Evolutionary conservation across 2,888 invertebrate species (phyloP).

Genomic region (Drosophila paramelanica): DNA sequence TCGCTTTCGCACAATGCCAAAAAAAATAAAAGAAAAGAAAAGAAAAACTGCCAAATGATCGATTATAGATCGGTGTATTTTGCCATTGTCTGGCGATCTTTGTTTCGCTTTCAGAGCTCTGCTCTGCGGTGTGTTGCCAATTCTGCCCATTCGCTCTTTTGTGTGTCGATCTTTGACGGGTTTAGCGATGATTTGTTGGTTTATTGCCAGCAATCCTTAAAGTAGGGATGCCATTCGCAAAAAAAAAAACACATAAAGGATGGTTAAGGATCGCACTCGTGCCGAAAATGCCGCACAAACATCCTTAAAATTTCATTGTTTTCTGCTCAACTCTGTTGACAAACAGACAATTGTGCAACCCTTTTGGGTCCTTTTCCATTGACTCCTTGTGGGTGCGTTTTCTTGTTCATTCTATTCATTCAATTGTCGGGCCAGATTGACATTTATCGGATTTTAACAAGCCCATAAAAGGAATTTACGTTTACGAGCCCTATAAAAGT

Average conservation of each 20-base stretch:
- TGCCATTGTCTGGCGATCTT: slow-evolving; percentile 39
- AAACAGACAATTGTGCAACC: slow-evolving; percentile 49
- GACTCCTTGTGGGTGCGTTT: slow-evolving; percentile 66
- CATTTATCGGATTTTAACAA: slow-evolving; percentile 55
- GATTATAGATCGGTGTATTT: slow-evolving; percentile 58
- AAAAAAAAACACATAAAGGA: slow-evolving; percentile 14
- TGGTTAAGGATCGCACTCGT: slow-evolving; percentile 39
- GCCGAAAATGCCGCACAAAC: slow-evolving; percentile 56
- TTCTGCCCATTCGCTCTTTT: slow-evolving; percentile 46
- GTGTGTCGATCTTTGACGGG: slow-evolving; percentile 47
- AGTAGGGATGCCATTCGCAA: slow-evolving; percentile 33
- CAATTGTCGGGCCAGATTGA: slow-evolving; percentile 26
- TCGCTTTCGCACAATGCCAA: slow-evolving; percentile 45
- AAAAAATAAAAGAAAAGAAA: slow-evolving; percentile 37
- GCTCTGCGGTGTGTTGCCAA: slow-evolving; percentile 76
- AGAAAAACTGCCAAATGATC: slow-evolving; percentile 74
- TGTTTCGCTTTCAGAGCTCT: slow-evolving; percentile 25
- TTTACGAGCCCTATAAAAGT: slow-evolving; percentile 56
- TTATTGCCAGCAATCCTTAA: slow-evolving; percentile 63
- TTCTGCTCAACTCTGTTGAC: slow-evolving; percentile 28
- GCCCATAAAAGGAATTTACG: slow-evolving; percentile 39
- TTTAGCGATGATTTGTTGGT: slow-evolving; percentile 76
- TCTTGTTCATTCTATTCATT: slow-evolving; percentile 13
- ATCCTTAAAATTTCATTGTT: slow-evolving; percentile 42
- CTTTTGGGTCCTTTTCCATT: slow-evolving; percentile 38